Evolutionary conservation across 2,113 vertebrate species (phyloP), one percentile per base, ranked within the genome.

Genomic region (Donacobius atricapilla): DNA sequence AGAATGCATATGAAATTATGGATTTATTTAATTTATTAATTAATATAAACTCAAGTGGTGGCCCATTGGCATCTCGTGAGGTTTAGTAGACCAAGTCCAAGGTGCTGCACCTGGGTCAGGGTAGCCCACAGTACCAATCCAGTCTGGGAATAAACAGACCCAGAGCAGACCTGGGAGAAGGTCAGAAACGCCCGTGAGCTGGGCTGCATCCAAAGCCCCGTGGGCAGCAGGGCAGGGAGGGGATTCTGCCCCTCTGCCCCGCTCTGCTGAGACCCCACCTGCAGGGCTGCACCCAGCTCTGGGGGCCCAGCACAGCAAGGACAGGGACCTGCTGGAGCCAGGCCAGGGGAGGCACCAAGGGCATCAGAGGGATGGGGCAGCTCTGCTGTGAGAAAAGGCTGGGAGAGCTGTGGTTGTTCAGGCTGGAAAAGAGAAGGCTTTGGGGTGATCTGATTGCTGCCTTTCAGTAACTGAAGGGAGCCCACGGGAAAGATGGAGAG

Each of bases 371-470:
- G 53, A 8, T 68, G 44, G 53, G 68, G 53, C 53, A 42, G 16
- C 53, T 76, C 45, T 77, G 31, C 53, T 44, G 1, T 2, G 37
- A 37, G 83, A 22, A 15, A 69, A 51, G 45, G 45, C 13, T 78
- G n/a, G 1, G 47, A 45, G 10, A 53, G 2, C 0, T 70, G 28
- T 47, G 28, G 2, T 16, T 53, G 28, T 45, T 61, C 19, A 11
- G 12, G 0, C 6, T 47, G 39, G 54, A 6, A 2, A 0, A n/a
- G 56, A 54, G 13, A 3, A 5, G 10, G 7, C 8, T 61, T 1
- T n/a, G n/a, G 47, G 1, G 1, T 54, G 8, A n/a, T 0, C 12
- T 30, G 0, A 21, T 3, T 54, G 23, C 0, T 0, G 1, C 7
- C 11, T 63, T 35, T 0, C 25, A 42, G 23, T 11, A 0, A 4